phyloP scores from a whole-genome alignment of 35 echinoderm and acorn worm genomes.

The Holothuria glaberrima region DNA sequence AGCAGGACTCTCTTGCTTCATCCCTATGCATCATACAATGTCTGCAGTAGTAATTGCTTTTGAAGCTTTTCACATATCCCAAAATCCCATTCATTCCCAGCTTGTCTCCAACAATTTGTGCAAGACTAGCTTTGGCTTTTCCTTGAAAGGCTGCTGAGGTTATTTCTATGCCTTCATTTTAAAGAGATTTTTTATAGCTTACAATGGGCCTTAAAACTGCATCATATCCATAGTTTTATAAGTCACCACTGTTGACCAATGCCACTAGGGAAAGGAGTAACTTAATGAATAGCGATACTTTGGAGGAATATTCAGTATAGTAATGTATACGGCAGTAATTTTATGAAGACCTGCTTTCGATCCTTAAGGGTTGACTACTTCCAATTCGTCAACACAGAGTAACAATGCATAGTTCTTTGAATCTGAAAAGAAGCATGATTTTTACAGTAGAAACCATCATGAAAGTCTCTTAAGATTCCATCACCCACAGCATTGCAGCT shows the following conservation, averaged over 20 bases:
- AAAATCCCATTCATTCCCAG: slow-evolving; percentile 24
- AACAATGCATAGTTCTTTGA: no score
- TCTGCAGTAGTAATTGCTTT: slow-evolving; percentile 37
- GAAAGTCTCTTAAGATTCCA: no score
- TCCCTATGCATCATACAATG: slow-evolving; percentile 48
- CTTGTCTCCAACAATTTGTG: slow-evolving; percentile 45
- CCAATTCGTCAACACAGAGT: no score
- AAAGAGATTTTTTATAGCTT: slow-evolving; percentile 47
- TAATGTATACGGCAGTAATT: slow-evolving; percentile 41
- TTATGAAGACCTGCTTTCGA: slow-evolving; percentile 62
- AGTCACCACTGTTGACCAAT: slow-evolving; percentile 44
- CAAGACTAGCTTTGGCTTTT: slow-evolving; percentile 28
- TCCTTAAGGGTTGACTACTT: slow-evolving; percentile 5
- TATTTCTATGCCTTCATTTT: slow-evolving; percentile 54
- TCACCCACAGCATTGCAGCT: no score
- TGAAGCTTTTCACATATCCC: slow-evolving; percentile 39
- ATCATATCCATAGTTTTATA: slow-evolving; percentile 72
- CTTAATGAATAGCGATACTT: slow-evolving; percentile 27
- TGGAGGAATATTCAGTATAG: slow-evolving; percentile 64
- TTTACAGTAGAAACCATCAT: no score
- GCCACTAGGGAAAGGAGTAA: slow-evolving; percentile 42
- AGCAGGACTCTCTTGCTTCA: not conserved
- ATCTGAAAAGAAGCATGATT: no score
- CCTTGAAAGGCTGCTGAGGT: slow-evolving; percentile 19
- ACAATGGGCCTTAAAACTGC: slow-evolving; percentile 34